Percentiles rank a stretch among this genome's conserved stretches.
These are phyloP conservation scores for Equus przewalskii DNA, from an alignment of 2,113 vertebrate species.

Conservation along the genomic window DNA sequence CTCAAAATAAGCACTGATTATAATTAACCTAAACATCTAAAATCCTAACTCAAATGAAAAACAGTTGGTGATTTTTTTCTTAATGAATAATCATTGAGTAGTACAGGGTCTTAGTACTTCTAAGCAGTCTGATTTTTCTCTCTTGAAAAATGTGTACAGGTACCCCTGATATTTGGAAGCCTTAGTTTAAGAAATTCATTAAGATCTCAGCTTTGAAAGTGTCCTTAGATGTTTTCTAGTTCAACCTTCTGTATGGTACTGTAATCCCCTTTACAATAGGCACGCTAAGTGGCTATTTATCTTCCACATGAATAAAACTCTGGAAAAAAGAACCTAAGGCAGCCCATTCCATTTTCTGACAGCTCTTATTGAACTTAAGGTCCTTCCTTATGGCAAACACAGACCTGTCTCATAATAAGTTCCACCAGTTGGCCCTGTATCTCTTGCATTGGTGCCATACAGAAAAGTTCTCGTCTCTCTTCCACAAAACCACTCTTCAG, in stretches of 20 bases:
- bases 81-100: conserved; percentile 26
- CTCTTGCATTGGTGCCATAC: neutral
- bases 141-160: neutral
- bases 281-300: neutral
- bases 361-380: neutral
- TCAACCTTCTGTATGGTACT: neutral
- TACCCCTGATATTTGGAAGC: neutral
- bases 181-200: conserved; percentile 38
- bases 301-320: neutral
- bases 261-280: neutral
- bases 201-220: conserved; percentile 55
- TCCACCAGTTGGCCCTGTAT: neutral
- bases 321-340: neutral
- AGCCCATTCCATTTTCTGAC: neutral
- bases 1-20: conserved; percentile 4
- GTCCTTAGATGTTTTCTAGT: neutral
- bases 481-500: conserved; percentile 30
- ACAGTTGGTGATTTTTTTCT: conserved; percentile 44
- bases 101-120: neutral
- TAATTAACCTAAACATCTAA: conserved; percentile 19
- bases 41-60: conserved; percentile 11
- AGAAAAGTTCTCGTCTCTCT: conserved; percentile 40
- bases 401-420: conserved; percentile 38
- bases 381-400: conserved; percentile 4
- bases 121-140: conserved; percentile 36